Base-by-base conservation (phyloP, 2,113 vertebrate species). In the Melanerpes formicivorus region DNA sequence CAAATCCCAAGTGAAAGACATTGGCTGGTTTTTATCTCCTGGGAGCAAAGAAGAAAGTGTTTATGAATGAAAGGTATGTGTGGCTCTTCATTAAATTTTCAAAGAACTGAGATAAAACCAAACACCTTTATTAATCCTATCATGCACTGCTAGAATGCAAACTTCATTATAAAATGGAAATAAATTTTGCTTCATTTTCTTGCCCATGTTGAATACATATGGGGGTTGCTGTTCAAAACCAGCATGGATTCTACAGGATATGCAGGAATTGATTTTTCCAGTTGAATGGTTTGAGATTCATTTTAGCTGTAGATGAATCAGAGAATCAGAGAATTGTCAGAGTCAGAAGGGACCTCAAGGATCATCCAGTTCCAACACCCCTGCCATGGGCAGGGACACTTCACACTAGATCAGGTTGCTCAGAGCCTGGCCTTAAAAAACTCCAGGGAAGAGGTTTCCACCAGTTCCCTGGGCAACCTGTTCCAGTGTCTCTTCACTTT, bases 101-200 rank as follows among this genome's bases (percentile, higher is more conserved):
- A 37, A 56, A 88, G 23, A 81, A 75, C 16, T 40, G 46, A 52
- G 42, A 44, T 79, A 70, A 81, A 72, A 30, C 23, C 55, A 54
- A 84, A 80, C 42, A 63, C 48, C 65, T 90, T 87, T 27, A 70
- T 93, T 72, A 94, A 79, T 90, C 71, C 59, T 87, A 37, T 46
- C 5, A 23, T 27, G 18, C 65, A 23, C 50, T 88, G 8, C 29
- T 73, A 79, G 29, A 88, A 76, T 30, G 34, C 26, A 66, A 79
- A 32, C 11, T 88, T 87, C 40, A 84, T 90, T 84, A 55, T 10
- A 42, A 92, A 87, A 83, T 64, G 42, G 29, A 88, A 95, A 75
- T 75, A 84, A 69, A 76, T 66, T 88, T 88, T 76, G 8, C 2
- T 84, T n/a, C 72, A 9, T 90, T 60, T 90, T 82, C 62, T 66